Evolutionary conservation across 64 coral and sea anemone species (phyloP), one percentile per base, ranked within the genome.

Genomic region (Hydrozoanthus tunicans): DNA sequence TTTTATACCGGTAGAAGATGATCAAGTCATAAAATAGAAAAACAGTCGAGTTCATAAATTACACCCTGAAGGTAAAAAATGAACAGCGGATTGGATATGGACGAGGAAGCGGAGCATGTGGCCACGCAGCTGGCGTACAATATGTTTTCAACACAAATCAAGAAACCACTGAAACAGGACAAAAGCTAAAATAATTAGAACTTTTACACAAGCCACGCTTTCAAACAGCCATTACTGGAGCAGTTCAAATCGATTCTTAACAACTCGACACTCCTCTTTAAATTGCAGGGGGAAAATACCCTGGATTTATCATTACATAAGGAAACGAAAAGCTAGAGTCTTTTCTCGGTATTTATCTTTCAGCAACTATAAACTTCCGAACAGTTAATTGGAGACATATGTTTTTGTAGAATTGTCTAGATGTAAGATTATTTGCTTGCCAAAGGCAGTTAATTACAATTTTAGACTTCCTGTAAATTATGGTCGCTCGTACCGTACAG

Each of bases 311-410:
- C 5, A 74, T 72, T 74, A 27, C 74, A 13, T 86, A 9, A 53
- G 17, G 26, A 6, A 12, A 58, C 26, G 67, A 14, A 25, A 20
- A 74, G 55, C 32, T 43, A 74, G 51, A 63, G 0, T 58, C 15
- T 74, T 13, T 88, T 51, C 67, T 51, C 6, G 60, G 56, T 73
- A 27, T 74, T 88, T 51, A 43, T 72, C 55, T 73, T 43, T 57
- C 53, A 59, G 53, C 68, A 51, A 71, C 25, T 88, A 74, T 88
- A 88, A 88, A 88, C 84, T 88, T 88, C 84, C 84, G 84, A 88
- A 73, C 9, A 73, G 68, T 74, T 88, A 88, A 88, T 88, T 88
- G 56, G 55, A 88, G 57, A 88, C 84, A 88, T 75, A 55, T 88
- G 84, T 88, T 70, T 71, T 72, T 26, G 20, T 58, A 74, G 67